Base-by-base conservation (phyloP, 2,113 vertebrate genomes). In the Osmerus mordax region DNA sequence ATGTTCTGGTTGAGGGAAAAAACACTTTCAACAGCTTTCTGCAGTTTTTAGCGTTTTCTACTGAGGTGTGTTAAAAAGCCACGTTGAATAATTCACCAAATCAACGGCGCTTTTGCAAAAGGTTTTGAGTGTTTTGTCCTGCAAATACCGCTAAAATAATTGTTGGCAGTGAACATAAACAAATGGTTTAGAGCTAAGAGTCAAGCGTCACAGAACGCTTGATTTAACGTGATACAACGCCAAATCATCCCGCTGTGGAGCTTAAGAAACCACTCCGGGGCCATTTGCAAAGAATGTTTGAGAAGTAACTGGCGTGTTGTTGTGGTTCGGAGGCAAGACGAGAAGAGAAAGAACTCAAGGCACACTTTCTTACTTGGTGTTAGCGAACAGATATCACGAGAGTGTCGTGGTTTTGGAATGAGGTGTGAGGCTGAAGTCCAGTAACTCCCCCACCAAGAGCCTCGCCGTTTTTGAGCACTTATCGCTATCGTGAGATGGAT, bases 51-150 rank as follows among this genome's bases (percentile, higher is more conserved):
- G n/a, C 5, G 65, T 60, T 84, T 61, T 66, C 76, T 59, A 29
- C 52, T 53, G 71, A 67, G 79, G 76, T 80, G 61, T 63, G 69
- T 73, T 47, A 51, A 25, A 76, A 55, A 74, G 72, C 72, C 81
- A 71, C 82, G 76, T 85, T 88, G 58, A 84, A 87, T 87, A 78
- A 87, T 84, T 62, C 73, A 88, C 25, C 1, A 19, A 51, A 54
- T 56, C 62, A 23, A 65, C 61, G 68, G 68, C 29, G 3, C 7
- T 41, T 65, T 23, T 69, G 72, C 71, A 78, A 77, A 66, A 76
- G n/a, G 59, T 67, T 71, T 72, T 62, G 63, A 61, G 41, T 1
- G 4, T 19, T 14, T 14, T 51, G 70, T 13, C 54, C 74, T 69
- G 73, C 70, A 69, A 69, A 47, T 64, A 36, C 25, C 3, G 56